phyloP scores from a whole-genome alignment of 2,113 vertebrate genomes.

The Tor tambroides region DNA sequence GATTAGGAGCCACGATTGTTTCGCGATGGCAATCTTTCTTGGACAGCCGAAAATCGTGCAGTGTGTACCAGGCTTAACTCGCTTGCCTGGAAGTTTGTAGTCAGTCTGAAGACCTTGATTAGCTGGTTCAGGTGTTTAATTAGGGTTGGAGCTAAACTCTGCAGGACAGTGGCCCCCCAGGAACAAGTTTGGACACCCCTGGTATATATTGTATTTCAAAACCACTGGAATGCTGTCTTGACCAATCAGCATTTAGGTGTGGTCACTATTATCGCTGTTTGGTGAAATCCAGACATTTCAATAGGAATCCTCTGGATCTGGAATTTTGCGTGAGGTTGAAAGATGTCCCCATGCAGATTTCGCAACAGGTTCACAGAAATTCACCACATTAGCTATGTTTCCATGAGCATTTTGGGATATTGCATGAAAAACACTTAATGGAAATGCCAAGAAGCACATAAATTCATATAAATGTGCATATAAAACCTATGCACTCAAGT shows the following conservation, averaged over 20 bases:
- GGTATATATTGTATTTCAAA: not conserved
- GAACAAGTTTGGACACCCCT: not conserved
- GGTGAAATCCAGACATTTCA: no score
- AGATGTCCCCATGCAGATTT: no score
- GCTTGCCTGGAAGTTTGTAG: no score
- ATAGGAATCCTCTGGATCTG: not conserved
- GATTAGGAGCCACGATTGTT: no score
- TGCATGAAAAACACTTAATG: not conserved
- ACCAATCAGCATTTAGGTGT: not conserved
- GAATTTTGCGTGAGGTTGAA: not conserved
- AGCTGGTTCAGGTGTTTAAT: not conserved
- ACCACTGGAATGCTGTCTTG: not conserved
- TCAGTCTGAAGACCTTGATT: not conserved
- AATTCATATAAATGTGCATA: no score
- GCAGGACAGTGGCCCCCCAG: not conserved
- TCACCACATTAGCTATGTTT: not conserved
- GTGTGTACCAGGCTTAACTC: no score
- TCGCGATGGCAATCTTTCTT: no score
- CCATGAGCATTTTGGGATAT: not conserved
- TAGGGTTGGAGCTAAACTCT: not conserved
- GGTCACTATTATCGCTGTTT: no score
- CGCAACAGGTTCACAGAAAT: not conserved
- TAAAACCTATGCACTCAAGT: no score
- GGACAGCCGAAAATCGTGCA: no score
- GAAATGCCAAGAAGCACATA: no score